A percentile compares a stretch with the other conserved stretches of the same genome.
phyloP scores from a whole-genome alignment of 1,140 invertebrate species.

The Temnothorax curvispinosus region DNA sequence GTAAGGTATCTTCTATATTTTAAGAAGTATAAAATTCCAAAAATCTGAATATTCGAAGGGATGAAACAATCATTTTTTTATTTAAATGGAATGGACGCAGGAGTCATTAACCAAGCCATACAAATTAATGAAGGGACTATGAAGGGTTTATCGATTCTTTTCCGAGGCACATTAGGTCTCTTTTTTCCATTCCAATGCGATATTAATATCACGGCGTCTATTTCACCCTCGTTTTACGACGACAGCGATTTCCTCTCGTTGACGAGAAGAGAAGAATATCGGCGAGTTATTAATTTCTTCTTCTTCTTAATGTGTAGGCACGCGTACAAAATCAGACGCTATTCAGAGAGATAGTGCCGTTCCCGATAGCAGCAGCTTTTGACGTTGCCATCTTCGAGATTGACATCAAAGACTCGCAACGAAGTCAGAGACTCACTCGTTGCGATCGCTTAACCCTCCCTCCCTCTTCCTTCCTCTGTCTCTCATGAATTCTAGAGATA shows the following conservation, averaged over 20 bases:
- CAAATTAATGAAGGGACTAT: neutral
- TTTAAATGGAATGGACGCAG: too few relatives aligned
- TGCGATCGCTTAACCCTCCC: constrained; percentile 53
- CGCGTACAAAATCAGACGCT: constrained; percentile 75
- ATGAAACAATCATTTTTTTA: neutral
- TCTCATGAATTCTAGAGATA: constrained; percentile 29
- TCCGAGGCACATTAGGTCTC: neutral
- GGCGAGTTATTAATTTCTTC: constrained; percentile 70
- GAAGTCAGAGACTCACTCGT: constrained; percentile 18
- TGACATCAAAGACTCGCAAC: constrained; percentile 63
- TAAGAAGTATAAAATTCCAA: neutral
- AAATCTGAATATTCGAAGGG: neutral
- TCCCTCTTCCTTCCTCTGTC: constrained; percentile 13
- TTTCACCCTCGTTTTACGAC: neutral
- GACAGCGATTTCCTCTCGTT: neutral
- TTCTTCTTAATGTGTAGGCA: constrained; percentile 24
- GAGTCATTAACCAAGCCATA: neutral
- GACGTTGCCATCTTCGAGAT: constrained; percentile 49
- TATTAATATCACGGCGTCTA: constrained; percentile 1
- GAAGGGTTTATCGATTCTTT: neutral
- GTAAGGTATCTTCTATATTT: neutral
- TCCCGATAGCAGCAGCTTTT: constrained; percentile 63
- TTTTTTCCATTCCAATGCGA: neutral
- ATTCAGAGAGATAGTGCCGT: constrained; percentile 69
- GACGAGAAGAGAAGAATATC: neutral